These are phyloP conservation scores for Hydrochoerus hydrochaeris DNA, from an alignment of 2,113 vertebrate species.

Conservation along the genomic window DNA sequence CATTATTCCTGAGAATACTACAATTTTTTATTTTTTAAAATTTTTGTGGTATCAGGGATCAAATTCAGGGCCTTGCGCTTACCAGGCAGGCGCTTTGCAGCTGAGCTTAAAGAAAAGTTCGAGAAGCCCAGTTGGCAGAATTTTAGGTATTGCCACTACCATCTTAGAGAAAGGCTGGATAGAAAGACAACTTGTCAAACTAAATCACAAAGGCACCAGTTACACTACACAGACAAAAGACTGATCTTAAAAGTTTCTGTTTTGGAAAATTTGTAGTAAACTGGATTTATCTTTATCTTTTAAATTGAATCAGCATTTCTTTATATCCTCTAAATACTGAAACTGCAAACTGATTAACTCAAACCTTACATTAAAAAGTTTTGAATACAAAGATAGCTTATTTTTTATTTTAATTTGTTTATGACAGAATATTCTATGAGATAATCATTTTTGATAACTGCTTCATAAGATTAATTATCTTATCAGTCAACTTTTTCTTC, in stretches of 20 bases:
- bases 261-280: background rate
- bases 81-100: too few relatives aligned
- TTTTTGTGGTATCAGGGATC: too few relatives aligned
- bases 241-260: background rate
- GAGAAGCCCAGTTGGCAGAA: background rate
- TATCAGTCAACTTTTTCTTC: background rate
- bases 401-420: conserved; percentile 21
- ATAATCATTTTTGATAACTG: background rate
- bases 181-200: background rate
- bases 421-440: background rate
- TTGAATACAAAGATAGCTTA: background rate
- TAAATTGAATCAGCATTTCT: background rate
- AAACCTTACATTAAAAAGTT: background rate
- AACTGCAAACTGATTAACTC: background rate
- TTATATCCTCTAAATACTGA: background rate
- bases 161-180: background rate
- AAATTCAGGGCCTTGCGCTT: too few relatives aligned
- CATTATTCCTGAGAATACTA: conserved; percentile 44
- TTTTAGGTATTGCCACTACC: background rate
- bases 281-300: background rate
- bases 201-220: background rate
- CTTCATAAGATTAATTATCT: conserved; percentile 28
- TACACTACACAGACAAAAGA: background rate
- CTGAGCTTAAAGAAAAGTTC: background rate
- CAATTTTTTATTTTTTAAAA: background rate